Base-by-base conservation (phyloP, 2,888 invertebrate genomes). In the Choreutis nemorana region DNA sequence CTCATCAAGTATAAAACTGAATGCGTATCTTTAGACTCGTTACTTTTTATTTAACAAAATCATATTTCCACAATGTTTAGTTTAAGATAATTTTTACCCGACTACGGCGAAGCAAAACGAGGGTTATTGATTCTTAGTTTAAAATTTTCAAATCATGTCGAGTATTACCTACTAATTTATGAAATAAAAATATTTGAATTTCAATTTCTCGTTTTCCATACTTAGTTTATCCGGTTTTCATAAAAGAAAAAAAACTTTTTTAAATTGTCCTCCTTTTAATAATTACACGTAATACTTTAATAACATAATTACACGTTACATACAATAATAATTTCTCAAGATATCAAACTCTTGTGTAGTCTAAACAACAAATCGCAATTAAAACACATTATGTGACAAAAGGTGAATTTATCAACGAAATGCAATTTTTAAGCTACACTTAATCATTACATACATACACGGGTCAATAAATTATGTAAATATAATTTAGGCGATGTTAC, bases 261-360 rank as follows among this genome's bases (percentile, higher is more conserved):
- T 70, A 66, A 73, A 71, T 71, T 64, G 70, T 73, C 72, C 45
- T 73, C 64, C 62, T 75, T 78, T 78, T 73, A 73, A 75, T 78
- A 75, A 72, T 78, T 77, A 77, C 72, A 73, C 60, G 62, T 78
- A 75, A 77, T 78, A 77, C 72, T 75, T 75, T 64, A n/a, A 71
- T 73, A 78, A 78, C 77, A 75, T 75, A 75, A 75, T 78, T 77
- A 78, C 75, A 78, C 65, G 48, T 61, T 75, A 75, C 68, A 71
- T 67, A 73, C 71, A 75, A 75, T 75, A 71, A 73, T 72, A 73
- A 72, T 73, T 73, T 75, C 68, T 68, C 67, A 67, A 66, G 67
- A 68, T 66, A 66, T 68, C 68, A 64, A 73, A 72, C 70, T 67
- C 64, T 67, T 58, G 61, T 59, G 66, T 61, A 62, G 52, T 63